Evolutionary conservation across 2,113 vertebrate genomes (phyloP), one percentile per base, ranked within the genome.

Genomic region (Cheilinus undulatus): DNA sequence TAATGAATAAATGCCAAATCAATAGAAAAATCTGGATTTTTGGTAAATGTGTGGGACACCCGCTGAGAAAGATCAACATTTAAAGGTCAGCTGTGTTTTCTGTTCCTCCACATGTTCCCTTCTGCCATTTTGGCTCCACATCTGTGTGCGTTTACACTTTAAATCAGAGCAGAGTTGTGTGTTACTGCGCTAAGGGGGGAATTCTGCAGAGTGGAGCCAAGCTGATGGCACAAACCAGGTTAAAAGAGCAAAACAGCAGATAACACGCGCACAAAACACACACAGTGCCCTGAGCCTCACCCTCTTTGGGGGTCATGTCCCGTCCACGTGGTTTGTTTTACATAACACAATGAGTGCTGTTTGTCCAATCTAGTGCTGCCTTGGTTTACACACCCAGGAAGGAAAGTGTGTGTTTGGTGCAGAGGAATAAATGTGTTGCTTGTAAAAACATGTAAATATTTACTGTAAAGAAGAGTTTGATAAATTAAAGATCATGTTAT

Each of bases 281-380:
- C 59, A 22, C 4, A 1, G n/a, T 14, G 62, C 54, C 56, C 71
- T 43, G 24, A 66, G 65, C 52, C 69, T 85, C 69, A 76, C 85
- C 60, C 72, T 56, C 34, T 17, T 27, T 0, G 15, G 83, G 78
- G 84, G 80, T 89, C 66, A 43, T 60, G 68, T 62, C 71, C 69
- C 32, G 0, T 62, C 69, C 86, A 86, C 68, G 77, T 85, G 89
- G 62, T 70, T 42, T 48, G 38, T 53, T 85, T 90, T 89, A 87
- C 69, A 46, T 85, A 86, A 91, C 76, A 49, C 60, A 42, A 76
- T 56, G 63, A 78, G 62, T 22, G 78, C 73, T 52, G 59, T 82
- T 64, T 67, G 70, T 51, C 46, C 65, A 60, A 76, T 66, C 50
- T 53, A 51, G 28, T 3, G 58, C 7, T 69, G 84, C 40, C 70